A percentile compares a stretch with the other conserved stretches of the same genome.
Evolutionary conservation across 2,797 vertebrate species (phyloP).

Genomic region (Hipposideros larvatus): DNA sequence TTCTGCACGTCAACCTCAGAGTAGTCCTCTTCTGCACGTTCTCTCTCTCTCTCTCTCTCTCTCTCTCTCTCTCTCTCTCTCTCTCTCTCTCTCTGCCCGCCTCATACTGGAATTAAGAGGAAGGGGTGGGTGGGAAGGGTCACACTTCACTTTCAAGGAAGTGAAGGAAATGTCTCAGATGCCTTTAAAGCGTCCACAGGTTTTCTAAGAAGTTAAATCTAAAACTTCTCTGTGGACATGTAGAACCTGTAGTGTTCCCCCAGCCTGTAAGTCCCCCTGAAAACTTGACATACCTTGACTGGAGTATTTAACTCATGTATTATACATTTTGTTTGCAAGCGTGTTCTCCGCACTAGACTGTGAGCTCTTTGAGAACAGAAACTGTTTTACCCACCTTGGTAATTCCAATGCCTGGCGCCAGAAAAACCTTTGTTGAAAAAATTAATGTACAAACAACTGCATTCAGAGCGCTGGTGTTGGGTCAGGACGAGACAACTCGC

Average conservation of each 20-base stretch:
- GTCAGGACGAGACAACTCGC: neutral
- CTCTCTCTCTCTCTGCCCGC: too few species aligned
- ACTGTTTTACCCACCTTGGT: neutral
- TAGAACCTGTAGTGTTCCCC: neutral
- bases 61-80: too few species aligned
- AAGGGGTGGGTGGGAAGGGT: neutral
- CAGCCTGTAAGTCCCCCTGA: neutral
- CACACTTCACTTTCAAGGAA: neutral
- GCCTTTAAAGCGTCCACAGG: neutral
- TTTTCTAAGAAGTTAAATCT: neutral
- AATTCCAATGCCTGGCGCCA: neutral
- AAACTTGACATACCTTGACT: neutral
- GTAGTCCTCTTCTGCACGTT: neutral
- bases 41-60: too few species aligned
- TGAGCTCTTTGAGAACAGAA: constrained; percentile 14
- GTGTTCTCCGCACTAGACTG: neutral
- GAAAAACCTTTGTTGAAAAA: constrained; percentile 52
- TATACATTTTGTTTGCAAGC: neutral
- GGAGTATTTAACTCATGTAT: neutral
- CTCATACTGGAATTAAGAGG: neutral
- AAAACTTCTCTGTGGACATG: neutral
- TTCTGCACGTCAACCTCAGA: neutral
- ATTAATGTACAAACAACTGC: neutral
- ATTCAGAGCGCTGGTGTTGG: neutral
- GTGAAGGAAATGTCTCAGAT: neutral